A percentile compares a stretch with the other conserved stretches of the same genome.
phyloP scores from a whole-genome alignment of 2,888 invertebrate genomes.

The Rhabditoides inermis region DNA sequence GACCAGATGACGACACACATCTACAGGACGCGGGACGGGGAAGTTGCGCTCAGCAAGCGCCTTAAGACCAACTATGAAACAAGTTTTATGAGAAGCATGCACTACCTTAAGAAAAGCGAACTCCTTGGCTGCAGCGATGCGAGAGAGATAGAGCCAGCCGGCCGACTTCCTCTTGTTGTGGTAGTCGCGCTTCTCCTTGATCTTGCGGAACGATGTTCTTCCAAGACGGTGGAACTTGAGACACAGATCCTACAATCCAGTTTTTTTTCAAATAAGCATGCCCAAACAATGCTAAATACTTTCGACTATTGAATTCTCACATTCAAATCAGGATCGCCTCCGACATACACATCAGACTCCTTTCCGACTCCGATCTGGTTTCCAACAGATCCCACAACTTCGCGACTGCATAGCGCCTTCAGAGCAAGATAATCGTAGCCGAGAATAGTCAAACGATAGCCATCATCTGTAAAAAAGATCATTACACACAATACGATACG shows the following conservation, averaged over 20 bases:
- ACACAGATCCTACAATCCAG: slow-evolving; percentile 63
- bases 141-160: slow-evolving; percentile 90
- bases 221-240: slow-evolving; percentile 77
- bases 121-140: slow-evolving; percentile 78
- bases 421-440: slow-evolving; percentile 95
- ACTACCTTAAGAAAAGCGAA: slow-evolving; percentile 82
- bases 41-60: slow-evolving; percentile 80
- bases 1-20: slow-evolving; percentile 85
- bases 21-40: slow-evolving; percentile 87
- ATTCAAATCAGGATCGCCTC: slow-evolving; percentile 44
- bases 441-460: slow-evolving; percentile 83
- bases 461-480: slow-evolving; percentile 69
- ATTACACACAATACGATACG: not conserved
- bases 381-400: slow-evolving; percentile 68
- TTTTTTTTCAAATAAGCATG: not conserved
- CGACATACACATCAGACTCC: slow-evolving; percentile 65
- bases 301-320: slow-evolving; percentile 6
- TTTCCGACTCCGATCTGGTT: slow-evolving; percentile 98
- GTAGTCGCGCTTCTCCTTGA: slow-evolving; percentile 92
- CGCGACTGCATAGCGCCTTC: slow-evolving; percentile 62
- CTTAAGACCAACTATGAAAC: slow-evolving; percentile 33
- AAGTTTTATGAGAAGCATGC: slow-evolving; percentile 1
- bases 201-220: slow-evolving; percentile 85
- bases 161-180: slow-evolving; percentile 75
- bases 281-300: not conserved